phyloP scores from a whole-genome alignment of 2,113 vertebrate species.

The Nycticryphes semicollaris region DNA sequence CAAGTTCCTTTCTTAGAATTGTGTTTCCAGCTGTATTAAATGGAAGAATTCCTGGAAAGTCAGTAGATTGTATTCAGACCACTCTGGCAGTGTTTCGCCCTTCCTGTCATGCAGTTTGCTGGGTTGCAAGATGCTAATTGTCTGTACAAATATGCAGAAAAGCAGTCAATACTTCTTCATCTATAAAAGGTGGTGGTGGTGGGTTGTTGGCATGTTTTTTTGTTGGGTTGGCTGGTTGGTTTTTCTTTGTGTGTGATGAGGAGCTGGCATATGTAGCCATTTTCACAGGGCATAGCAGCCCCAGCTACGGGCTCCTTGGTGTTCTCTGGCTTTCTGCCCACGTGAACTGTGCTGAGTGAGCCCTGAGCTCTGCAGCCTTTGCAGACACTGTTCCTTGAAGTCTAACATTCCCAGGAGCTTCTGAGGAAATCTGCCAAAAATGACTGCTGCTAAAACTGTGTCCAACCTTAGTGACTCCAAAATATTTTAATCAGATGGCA shows the following conservation, averaged over 20 bases:
- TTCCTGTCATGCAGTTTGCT: neutral
- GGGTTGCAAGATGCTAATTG: neutral
- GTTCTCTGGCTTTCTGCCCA: rapidly evolving
- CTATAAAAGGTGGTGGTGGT: neutral
- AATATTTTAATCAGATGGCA: constrained; percentile 25
- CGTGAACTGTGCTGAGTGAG: neutral
- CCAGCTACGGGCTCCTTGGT: neutral
- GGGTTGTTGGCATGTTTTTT: too few species aligned
- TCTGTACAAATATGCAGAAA: neutral
- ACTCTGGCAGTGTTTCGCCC: neutral
- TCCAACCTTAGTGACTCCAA: neutral
- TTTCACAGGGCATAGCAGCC: neutral
- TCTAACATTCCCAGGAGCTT: neutral
- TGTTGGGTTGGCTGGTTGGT: too few species aligned
- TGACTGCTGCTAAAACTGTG: neutral
- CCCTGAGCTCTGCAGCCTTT: neutral
- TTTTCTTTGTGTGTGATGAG: neutral
- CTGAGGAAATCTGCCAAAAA: neutral
- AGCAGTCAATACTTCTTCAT: neutral
- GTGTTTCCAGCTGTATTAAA: neutral
- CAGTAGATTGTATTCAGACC: neutral
- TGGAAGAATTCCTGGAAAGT: neutral
- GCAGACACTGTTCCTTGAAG: neutral
- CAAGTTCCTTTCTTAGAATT: neutral
- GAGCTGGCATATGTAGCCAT: neutral